Evolutionary conservation across 2,888 invertebrate genomes (phyloP), one percentile per base, ranked within the genome.

Genomic region (Diarsia dahlii): DNA sequence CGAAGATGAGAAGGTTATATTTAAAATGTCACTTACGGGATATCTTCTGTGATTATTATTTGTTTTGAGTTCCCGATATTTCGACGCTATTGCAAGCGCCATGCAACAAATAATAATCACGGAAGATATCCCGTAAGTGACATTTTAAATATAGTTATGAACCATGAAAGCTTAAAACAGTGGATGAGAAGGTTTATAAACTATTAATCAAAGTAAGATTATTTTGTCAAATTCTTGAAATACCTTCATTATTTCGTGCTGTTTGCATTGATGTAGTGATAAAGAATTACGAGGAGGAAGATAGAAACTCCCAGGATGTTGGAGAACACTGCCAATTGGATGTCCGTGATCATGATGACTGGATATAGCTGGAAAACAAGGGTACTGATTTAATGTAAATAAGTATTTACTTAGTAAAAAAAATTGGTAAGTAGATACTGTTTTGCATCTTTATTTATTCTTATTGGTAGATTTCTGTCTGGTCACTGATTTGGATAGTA

Each of bases 191-290:
- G 28, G 28, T 28, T 39, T 39, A 8, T 39, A 39, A 39, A 8
- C 8, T 39, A 39, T 39, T 39, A 56, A 15, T 28, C 1, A 23
- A 39, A 68, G 18, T 34, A 20, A 23, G 9, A 54, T 52, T 18
- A 48, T 34, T 13, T 5, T 23, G 8, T 13, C 12, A 12, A 45
- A 39, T 8, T 28, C 28, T 18, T 2, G 28, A 12, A 13, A 4
- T 79, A 89, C 89, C 82, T 86, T 91, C 91, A 86, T 91, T 91
- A 97, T 94, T 97, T 98, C 1, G 97, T 96, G 90, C 97, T 97
- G 92, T 98, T 99, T 0, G 99, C 99, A 87, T 98, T 98, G 72
- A 99, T 99, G 92, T 99, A 99, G 92, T 99, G 99, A 93, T 99
- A 99, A 3, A 99, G 97, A 68, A 99, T 99, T n/a, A 99, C 99